These are phyloP conservation scores for Ovibos moschatus DNA, from an alignment of 2,113 vertebrate species.

Conservation along the genomic window DNA sequence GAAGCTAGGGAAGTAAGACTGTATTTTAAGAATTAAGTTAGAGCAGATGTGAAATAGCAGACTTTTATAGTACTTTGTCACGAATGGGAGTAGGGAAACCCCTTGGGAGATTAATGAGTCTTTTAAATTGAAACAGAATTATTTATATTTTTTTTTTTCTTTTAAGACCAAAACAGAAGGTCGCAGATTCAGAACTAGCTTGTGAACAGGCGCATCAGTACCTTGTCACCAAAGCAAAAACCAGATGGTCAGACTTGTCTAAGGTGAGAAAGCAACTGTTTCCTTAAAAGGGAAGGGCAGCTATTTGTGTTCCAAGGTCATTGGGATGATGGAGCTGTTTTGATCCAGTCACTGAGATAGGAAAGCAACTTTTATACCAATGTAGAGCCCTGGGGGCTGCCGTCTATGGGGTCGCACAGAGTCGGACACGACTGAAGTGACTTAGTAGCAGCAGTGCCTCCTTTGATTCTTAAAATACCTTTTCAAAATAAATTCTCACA, in stretches of 20 bases:
- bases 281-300: slow-evolving; percentile 49
- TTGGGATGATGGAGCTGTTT: neutral
- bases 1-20: slow-evolving; percentile 69
- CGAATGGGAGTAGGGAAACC: neutral
- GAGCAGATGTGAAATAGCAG: slow-evolving; percentile 63
- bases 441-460: no score
- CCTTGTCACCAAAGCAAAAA: slow-evolving; percentile 82
- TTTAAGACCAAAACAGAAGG: slow-evolving; percentile 76
- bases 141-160: slow-evolving; percentile 46
- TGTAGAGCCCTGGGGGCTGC: no score
- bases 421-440: no score
- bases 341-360: neutral
- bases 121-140: slow-evolving; percentile 25
- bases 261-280: slow-evolving; percentile 78
- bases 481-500: neutral
- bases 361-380: accelerated
- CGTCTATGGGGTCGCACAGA: no score
- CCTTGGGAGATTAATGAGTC: slow-evolving; percentile 62
- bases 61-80: slow-evolving; percentile 57
- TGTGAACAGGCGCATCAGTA: slow-evolving; percentile 88
- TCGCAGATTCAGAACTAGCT: slow-evolving; percentile 78
- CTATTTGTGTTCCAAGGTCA: accelerated
- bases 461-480: neutral
- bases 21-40: slow-evolving; percentile 75
- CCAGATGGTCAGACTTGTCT: slow-evolving; percentile 86